Evolutionary conservation across 2,888 invertebrate species (phyloP), one percentile per base, ranked within the genome.

Genomic region (Andricus quercusramuli): DNA sequence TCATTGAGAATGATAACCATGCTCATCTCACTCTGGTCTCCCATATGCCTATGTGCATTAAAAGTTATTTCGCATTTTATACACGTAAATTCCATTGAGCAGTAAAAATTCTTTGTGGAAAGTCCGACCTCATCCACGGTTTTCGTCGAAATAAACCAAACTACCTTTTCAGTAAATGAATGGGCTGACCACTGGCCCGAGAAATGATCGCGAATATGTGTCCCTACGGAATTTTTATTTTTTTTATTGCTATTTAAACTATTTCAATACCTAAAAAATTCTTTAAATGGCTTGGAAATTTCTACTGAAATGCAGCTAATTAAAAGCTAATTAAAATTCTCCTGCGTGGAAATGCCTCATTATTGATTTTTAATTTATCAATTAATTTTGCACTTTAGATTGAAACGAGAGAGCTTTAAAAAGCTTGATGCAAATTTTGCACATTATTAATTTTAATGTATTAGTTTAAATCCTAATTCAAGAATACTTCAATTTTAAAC

Each of bases 101-200:
- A 67, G 6, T 67, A 67, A 67, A 22, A 67, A 67, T 25, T 67
- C 44, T 67, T 67, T 67, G 22, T 44, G 22, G 11, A 25, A 44
- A 67, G 15, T 20, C 6, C 17, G 15, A 3, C 17, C 41, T 44
- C 67, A 44, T 44, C 67, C 67, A 44, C 67, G 44, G 22, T 67
- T n/a, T 67, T 67, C 1, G 22, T 44, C 41, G 66, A n/a, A 41
- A 66, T 44, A 67, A 67, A n/a, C 66, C n/a, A 67, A 67, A 44
- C 67, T 13, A 44, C 44, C 22, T 67, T 67, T 67, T 67, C 4
- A 22, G 22, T 67, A n/a, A 17, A 41, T 67, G 41, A 67, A 67
- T 15, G 15, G 47, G 47, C 20, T 51, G 51, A 37, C 37, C 20
- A 51, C 51, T 51, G 20, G 51, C 2, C 20, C 51, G 51, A 8